A percentile compares a stretch with the other conserved stretches of the same genome.
phyloP scores from a whole-genome alignment of 2,113 vertebrate species.

The Protobothrops flavoviridis region DNA sequence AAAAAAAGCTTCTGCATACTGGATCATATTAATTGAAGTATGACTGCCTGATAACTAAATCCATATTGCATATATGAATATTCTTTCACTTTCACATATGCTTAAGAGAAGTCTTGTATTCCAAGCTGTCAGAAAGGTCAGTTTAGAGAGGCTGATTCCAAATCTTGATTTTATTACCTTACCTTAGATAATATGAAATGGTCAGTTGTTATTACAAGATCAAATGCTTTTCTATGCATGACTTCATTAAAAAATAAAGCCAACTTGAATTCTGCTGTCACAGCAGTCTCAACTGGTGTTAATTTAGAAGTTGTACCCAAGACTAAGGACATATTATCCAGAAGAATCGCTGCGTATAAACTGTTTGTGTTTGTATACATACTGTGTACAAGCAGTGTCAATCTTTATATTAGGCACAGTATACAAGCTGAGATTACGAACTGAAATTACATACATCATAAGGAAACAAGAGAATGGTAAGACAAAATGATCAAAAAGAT shows the following conservation, averaged over 20 bases:
- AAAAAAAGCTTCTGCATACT: background rate
- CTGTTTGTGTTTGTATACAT: background rate
- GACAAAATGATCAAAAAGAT: background rate
- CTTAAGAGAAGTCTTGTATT: background rate
- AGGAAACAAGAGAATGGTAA: background rate
- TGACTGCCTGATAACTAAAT: background rate
- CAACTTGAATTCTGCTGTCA: background rate
- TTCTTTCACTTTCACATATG: background rate
- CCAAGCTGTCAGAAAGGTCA: background rate
- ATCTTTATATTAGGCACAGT: background rate
- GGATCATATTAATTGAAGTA: background rate
- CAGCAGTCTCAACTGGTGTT: background rate
- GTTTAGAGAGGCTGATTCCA: background rate
- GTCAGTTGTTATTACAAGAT: background rate
- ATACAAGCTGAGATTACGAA: background rate
- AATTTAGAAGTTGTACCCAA: background rate
- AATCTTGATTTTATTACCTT: background rate
- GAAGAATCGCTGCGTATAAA: background rate
- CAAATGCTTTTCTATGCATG: conserved; percentile 2
- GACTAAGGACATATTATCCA: background rate
- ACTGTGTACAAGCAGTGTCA: background rate
- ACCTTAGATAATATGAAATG: background rate
- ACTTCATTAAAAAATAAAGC: conserved; percentile 5
- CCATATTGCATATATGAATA: background rate
- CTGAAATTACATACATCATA: background rate